Base-by-base conservation (phyloP, 2,888 invertebrate genomes). In the Melinaea marsaeus region DNA sequence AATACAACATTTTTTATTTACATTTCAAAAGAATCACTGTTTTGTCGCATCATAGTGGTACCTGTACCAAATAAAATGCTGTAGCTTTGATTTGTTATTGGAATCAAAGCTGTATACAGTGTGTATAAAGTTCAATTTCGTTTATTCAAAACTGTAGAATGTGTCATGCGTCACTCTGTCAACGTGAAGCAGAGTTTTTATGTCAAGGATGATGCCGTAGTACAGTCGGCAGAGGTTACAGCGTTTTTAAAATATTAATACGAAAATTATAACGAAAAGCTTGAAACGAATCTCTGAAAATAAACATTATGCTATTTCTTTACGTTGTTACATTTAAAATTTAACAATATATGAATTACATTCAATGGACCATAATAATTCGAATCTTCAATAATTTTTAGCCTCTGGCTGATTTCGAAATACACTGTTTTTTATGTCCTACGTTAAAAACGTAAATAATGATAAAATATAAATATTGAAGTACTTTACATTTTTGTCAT, bases 131-230 rank as follows among this genome's bases (percentile, higher is more conserved):
- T 65, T 61, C 47, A 57, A 57, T 62, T 57, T 67, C 37, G 65
- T 55, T 47, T 61, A 56, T 61, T 34, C 11, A 37, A 11, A 37
- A 55, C 22, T 34, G 58, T 48, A 55, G 55, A 55, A 58, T 58
- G 58, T 55, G 60, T 66, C 63, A 59, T 55, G 61, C 61, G 63
- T 69, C 67, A 64, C 69, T 69, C 65, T 65, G 70, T 67, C 69
- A 67, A 58, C 68, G 62, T 68, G 60, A 59, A 65, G 68, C 58
- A 67, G 64, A 67, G 67, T 65, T 70, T 70, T 64, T 69, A 67
- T 70, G 70, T 70, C 67, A 70, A 70, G 70, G 70, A 70, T 70
- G 70, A 70, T 57, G 65, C 62, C 62, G 59, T 55, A 37, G 66
- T 69, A 68, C 51, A 56, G 66, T 60, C 65, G 57, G 70, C 64